A percentile compares a stretch with the other conserved stretches of the same genome.
Evolutionary conservation across 2,113 vertebrate genomes (phyloP).

Genomic region (Heptranchias perlo): DNA sequence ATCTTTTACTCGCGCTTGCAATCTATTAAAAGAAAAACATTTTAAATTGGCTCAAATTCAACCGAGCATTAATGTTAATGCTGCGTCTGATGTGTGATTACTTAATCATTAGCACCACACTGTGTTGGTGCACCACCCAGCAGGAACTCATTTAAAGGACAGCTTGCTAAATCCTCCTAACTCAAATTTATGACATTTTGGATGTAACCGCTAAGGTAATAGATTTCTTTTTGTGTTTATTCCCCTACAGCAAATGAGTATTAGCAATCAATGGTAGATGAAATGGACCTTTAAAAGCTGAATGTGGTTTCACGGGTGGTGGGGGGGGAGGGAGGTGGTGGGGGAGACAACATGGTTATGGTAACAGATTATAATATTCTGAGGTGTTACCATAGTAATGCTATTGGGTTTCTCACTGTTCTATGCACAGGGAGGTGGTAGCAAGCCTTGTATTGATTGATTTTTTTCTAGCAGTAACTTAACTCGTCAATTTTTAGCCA

Average conservation of each 20-base stretch:
- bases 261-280: background rate
- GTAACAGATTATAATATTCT: background rate
- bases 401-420: background rate
- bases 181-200: background rate
- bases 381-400: background rate
- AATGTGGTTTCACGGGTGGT: background rate
- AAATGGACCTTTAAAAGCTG: background rate
- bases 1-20: background rate
- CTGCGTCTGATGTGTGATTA: background rate
- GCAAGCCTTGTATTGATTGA: background rate
- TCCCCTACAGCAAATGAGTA: background rate
- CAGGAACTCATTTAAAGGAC: background rate
- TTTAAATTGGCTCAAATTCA: slow-evolving; percentile 31
- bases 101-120: slow-evolving; percentile 24
- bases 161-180: background rate
- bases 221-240: background rate
- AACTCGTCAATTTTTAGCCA: background rate
- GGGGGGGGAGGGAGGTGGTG: background rate
- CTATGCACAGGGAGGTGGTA: background rate
- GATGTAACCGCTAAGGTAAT: background rate
- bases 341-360: background rate
- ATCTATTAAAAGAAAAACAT: background rate
- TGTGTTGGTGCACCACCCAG: background rate
- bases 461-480: background rate
- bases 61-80: background rate